phyloP scores from a whole-genome alignment of 2,797 vertebrate genomes.

The Xenops minutus region DNA sequence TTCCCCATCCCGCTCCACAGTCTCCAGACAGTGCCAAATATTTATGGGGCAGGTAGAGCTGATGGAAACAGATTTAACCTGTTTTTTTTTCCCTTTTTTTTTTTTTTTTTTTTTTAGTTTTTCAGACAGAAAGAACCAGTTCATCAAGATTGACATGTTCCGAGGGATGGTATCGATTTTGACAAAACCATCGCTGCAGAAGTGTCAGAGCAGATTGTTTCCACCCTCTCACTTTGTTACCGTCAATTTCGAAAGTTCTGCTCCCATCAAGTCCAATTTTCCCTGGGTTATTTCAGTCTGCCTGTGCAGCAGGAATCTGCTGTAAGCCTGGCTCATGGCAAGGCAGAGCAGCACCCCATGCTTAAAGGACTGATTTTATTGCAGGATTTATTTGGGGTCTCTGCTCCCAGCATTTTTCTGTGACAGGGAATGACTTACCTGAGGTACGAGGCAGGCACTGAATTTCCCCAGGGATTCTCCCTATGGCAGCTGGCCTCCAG shows the following conservation, averaged over 20 bases:
- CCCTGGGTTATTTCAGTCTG: neutral
- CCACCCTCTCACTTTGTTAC: neutral
- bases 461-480: neutral
- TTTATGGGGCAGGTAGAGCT: neutral
- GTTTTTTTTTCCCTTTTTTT: neutral
- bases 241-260: neutral
- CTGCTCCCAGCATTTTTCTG: neutral
- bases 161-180: neutral
- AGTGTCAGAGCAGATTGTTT: neutral
- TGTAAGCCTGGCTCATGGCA: neutral
- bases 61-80: neutral
- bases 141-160: neutral
- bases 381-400: fast-evolving
- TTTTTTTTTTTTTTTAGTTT: neutral
- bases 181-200: neutral
- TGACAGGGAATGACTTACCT: neutral
- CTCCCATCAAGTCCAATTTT: neutral
- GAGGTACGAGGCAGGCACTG: neutral
- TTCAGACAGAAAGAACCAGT: neutral
- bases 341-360: neutral
- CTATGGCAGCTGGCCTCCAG: neutral
- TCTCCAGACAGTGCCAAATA: neutral
- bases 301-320: neutral
- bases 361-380: neutral
- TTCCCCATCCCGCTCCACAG: neutral